A percentile compares a stretch with the other conserved stretches of the same genome.
Evolutionary conservation across 1,140 invertebrate genomes (phyloP).

Genomic region (Brachionus koreanus): DNA sequence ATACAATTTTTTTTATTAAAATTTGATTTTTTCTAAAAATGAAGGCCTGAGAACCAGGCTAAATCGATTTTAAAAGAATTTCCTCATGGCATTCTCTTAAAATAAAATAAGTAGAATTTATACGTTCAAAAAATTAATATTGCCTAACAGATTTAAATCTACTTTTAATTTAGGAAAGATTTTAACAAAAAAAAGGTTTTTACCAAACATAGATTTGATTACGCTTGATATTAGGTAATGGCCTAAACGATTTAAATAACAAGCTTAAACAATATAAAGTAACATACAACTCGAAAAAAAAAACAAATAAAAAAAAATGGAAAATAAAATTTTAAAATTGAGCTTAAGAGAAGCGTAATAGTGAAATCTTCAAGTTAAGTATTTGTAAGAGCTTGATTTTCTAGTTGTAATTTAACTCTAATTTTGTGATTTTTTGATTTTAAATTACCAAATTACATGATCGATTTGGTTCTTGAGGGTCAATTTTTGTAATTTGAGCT

Average conservation of each 20-base stretch:
- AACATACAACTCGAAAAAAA: not conserved
- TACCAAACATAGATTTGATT: not conserved
- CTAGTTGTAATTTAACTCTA: not conserved
- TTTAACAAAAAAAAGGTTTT: not conserved
- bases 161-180: not conserved
- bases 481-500: conserved; percentile 2
- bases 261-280: not conserved
- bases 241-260: not conserved
- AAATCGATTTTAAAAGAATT: not conserved
- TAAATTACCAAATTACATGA: not conserved
- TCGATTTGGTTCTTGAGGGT: not conserved
- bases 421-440: not conserved
- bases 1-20: not conserved
- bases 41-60: not conserved
- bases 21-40: not conserved
- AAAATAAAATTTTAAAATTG: not conserved
- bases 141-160: not conserved
- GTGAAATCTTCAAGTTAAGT: not conserved
- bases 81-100: not conserved
- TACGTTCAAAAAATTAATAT: not conserved
- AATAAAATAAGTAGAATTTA: too few relatives aligned
- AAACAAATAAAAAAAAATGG: not conserved
- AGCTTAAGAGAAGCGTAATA: not conserved
- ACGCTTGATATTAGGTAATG: not conserved
- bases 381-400: not conserved